Percentiles rank a stretch among this genome's conserved stretches.
phyloP scores from a whole-genome alignment of 2,888 invertebrate genomes.

The Agriotes lineatus region DNA sequence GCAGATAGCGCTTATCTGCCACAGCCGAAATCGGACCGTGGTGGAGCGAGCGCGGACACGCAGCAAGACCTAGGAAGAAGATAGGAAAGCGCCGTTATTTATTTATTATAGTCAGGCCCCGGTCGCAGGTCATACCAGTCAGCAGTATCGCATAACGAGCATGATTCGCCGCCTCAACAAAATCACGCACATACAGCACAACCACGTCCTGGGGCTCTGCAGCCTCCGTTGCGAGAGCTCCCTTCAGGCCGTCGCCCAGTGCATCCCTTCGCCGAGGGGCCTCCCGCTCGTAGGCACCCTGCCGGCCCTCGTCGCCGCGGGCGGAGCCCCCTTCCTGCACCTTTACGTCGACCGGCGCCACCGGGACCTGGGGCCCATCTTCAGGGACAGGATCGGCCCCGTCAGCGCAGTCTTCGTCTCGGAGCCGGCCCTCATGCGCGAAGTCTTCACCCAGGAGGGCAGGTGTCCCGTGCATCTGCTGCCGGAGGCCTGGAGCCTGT shows the following conservation, averaged over 20 bases:
- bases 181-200: constrained; percentile 30
- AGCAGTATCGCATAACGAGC: constrained; percentile 43
- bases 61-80: constrained; percentile 41
- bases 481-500: constrained; percentile 87
- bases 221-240: constrained; percentile 19
- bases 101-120: constrained; percentile 44
- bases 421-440: constrained; percentile 80
- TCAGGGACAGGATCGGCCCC: constrained; percentile 81
- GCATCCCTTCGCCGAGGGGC: constrained; percentile 65
- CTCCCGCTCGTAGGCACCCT: constrained; percentile 68
- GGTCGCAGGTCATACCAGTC: constrained; percentile 45
- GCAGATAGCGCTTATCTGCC: no score
- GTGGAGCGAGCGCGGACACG: constrained; percentile 35
- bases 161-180: constrained; percentile 45
- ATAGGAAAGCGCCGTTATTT: constrained; percentile 47
- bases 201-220: background rate
- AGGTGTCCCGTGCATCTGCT: constrained; percentile 84
- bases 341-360: constrained; percentile 82
- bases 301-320: constrained; percentile 67
- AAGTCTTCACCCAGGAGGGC: constrained; percentile 84
- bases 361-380: constrained; percentile 82
- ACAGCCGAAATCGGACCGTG: no score
- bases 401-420: constrained; percentile 82
- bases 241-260: constrained; percentile 2
- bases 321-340: constrained; percentile 76